Evolutionary conservation across 30 jellyfish, hydroid and myxozoan genomes (phyloP), one percentile per base, ranked within the genome.

Genomic region (Hydractinia echinata): DNA sequence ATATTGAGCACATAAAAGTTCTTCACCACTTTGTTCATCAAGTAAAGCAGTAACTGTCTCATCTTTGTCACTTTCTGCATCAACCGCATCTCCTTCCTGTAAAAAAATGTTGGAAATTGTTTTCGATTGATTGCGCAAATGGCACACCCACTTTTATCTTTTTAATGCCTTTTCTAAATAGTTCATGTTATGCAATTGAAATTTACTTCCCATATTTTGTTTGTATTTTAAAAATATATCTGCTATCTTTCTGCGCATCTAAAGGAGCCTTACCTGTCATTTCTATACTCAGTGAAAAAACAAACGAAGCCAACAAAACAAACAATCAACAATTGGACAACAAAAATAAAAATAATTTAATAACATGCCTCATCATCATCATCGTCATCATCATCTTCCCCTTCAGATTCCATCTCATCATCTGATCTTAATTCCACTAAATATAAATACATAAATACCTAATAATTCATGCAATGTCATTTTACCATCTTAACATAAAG

Each of bases 71-170:
- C 86, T 80, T 52, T 93, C 99, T 0, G 94, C 94, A 76, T 93
- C 99, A 18, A 93, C 79, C 5, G 96, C 99, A 64, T 93, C 99
- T 21, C 99, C 99, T 78, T 93, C 99, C 96, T 91, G 58, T 39
- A 50, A 72, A 52, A 7, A 8, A 71, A 50, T 20, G 44, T 30
- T 30, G 44, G 44, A 30, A 30, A 30, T 30, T 30, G 44, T 30
- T 30, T 30, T 30, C 44, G 44, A 0, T 30, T 30, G 44, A 30
- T 30, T 30, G 44, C 2, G 44, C 44, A 30, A 30, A 30, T 30
- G 44, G 44, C 44, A 30, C 44, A 30, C 44, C 44, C 44, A 30
- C 2, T 2, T 30, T 30, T 30, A 30, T 0, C 44, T 30, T 30
- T 30, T 30, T 30, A 30, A 30, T 30, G 44, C 1, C 44, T 30